Evolutionary conservation across 1,140 invertebrate genomes (phyloP).

Genomic region (Aphis craccivora): DNA sequence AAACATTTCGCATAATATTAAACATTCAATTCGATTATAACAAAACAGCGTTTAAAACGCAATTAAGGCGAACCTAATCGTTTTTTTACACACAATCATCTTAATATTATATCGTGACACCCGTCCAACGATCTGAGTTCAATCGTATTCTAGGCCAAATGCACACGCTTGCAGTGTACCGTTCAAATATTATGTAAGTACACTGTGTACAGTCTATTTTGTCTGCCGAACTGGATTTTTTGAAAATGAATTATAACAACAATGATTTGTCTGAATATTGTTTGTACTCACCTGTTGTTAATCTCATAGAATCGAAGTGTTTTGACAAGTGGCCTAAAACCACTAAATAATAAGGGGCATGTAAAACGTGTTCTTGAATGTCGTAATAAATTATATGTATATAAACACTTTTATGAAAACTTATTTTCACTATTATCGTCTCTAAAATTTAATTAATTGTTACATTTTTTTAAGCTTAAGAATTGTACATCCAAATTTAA

Average conservation of each 20-base stretch:
- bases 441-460: not conserved
- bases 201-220: not conserved
- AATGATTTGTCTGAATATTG: not conserved
- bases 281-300: not conserved
- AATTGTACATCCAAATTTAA: not conserved
- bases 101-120: not conserved
- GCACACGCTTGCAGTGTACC: not conserved
- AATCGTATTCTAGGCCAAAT: not conserved
- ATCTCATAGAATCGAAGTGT: not conserved
- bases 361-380: not conserved
- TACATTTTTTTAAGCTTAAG: not conserved
- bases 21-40: slow-evolving; percentile 4
- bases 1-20: slow-evolving; percentile 18
- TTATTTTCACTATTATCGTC: not conserved
- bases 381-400: not conserved
- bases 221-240: not conserved
- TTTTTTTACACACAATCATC: not conserved
- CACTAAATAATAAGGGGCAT: not conserved
- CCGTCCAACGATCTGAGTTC: not conserved
- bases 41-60: slow-evolving; percentile 37
- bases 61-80: slow-evolving; percentile 4
- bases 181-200: not conserved
- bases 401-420: not conserved
- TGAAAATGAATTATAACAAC: not conserved
- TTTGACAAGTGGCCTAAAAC: not conserved